These are phyloP conservation scores for Gadopsis marmoratus DNA, from an alignment of 2,797 vertebrate species.

Conservation along the genomic window DNA sequence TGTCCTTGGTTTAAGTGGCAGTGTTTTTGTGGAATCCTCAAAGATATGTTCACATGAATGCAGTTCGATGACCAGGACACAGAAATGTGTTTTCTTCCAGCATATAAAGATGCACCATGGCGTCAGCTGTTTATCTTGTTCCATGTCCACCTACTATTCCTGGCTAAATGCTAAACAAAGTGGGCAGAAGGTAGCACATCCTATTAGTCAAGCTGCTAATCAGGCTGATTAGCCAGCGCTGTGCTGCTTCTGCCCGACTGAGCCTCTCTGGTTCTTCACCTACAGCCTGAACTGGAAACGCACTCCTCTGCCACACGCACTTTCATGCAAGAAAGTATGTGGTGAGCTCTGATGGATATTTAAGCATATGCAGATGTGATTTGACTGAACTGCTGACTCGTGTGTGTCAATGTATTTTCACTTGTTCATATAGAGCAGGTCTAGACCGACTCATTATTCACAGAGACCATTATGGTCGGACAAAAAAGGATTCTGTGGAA, in stretches of 20 bases:
- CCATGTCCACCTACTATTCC: not conserved
- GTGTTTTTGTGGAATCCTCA: not conserved
- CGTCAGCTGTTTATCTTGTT: not conserved
- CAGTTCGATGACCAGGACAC: not conserved
- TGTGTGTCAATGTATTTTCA: too few species aligned
- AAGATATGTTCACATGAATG: not conserved
- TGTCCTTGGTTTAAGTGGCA: not conserved
- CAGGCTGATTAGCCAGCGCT: constrained; percentile 39
- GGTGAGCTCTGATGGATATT: not conserved
- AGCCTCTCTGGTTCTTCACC: not conserved
- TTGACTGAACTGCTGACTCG: not conserved
- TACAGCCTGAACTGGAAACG: not conserved
- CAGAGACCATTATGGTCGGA: too few species aligned
- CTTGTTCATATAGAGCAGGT: too few species aligned
- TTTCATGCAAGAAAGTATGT: too few species aligned
- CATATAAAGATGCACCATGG: not conserved
- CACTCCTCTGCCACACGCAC: not conserved
- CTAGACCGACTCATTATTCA: too few species aligned
- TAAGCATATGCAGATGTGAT: not conserved
- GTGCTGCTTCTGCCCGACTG: not conserved
- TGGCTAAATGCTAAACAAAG: constrained; percentile 1
- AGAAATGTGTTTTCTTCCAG: not conserved
- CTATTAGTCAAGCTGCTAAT: constrained; percentile 36
- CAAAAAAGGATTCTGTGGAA: too few species aligned
- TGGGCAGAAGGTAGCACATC: not conserved